phyloP scores from a whole-genome alignment of 2,888 invertebrate species.

The Lycia hirtaria region DNA sequence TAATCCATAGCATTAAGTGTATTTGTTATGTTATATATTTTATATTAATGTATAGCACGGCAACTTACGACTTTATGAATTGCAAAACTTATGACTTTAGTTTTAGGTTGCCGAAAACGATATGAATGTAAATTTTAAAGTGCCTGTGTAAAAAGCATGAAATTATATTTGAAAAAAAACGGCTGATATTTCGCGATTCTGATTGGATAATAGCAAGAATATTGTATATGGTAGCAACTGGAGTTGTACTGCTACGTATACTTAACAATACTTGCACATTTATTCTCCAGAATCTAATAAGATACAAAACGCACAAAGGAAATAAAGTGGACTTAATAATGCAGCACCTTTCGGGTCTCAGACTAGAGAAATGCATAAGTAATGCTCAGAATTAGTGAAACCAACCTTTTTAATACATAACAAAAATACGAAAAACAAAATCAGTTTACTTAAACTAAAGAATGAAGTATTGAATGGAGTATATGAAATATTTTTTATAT shows the following conservation, averaged over 20 bases:
- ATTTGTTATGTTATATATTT: slow-evolving; percentile 48
- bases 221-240: slow-evolving; percentile 51
- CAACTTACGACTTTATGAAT: slow-evolving; percentile 5
- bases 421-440: too few relatives aligned
- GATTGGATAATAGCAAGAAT: slow-evolving; percentile 1
- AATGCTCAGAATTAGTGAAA: too few relatives aligned
- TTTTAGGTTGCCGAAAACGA: slow-evolving; percentile 10
- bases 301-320: neutral
- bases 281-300: neutral
- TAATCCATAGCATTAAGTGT: slow-evolving; percentile 23
- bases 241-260: slow-evolving; percentile 65
- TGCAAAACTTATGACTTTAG: neutral
- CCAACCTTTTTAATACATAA: too few relatives aligned
- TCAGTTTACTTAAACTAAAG: too few relatives aligned
- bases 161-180: slow-evolving; percentile 18
- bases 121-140: slow-evolving; percentile 15
- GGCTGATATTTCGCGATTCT: slow-evolving; percentile 1
- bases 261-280: slow-evolving; percentile 15
- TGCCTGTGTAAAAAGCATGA: slow-evolving; percentile 26
- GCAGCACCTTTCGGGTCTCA: too few relatives aligned
- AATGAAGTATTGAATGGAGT: too few relatives aligned
- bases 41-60: slow-evolving; percentile 35
- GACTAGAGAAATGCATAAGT: too few relatives aligned
- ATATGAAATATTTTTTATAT: too few relatives aligned
- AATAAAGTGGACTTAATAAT: neutral